Conservation (phyloP, 2,888 invertebrate species). For the Leistus spinibarbis region DNA sequence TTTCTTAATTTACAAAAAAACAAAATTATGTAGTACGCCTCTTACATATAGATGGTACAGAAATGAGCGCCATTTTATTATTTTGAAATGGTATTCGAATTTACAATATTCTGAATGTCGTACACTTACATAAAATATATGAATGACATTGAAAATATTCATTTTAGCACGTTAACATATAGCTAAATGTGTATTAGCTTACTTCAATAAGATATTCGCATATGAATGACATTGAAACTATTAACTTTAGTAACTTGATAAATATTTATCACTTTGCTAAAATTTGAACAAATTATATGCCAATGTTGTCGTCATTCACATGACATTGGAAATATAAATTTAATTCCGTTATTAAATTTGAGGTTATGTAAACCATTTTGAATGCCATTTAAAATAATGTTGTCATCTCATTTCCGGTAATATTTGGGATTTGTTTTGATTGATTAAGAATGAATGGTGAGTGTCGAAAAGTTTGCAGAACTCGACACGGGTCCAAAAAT, state of each 20-base stretch:
- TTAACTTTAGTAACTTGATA: too few relatives aligned
- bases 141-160: background rate
- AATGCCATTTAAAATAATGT: background rate
- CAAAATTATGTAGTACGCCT: background rate
- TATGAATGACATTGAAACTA: too few relatives aligned
- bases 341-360: too few relatives aligned
- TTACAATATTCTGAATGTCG: background rate
- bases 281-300: too few relatives aligned
- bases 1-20: background rate
- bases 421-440: background rate
- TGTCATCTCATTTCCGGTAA: background rate
- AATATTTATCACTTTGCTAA: too few relatives aligned
- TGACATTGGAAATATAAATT: background rate
- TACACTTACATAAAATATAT: background rate
- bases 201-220: too few relatives aligned
- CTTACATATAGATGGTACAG: background rate
- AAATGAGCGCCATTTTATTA: background rate
- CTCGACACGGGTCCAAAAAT: slow-evolving; percentile 27
- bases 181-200: too few relatives aligned
- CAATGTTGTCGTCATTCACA: background rate
- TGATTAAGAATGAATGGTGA: background rate
- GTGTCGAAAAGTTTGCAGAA: slow-evolving; percentile 32
- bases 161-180: too few relatives aligned
- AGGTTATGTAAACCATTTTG: background rate
- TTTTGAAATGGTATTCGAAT: background rate